Evolutionary conservation across 2,888 invertebrate species (phyloP).

Genomic region (Stenurella melanura): DNA sequence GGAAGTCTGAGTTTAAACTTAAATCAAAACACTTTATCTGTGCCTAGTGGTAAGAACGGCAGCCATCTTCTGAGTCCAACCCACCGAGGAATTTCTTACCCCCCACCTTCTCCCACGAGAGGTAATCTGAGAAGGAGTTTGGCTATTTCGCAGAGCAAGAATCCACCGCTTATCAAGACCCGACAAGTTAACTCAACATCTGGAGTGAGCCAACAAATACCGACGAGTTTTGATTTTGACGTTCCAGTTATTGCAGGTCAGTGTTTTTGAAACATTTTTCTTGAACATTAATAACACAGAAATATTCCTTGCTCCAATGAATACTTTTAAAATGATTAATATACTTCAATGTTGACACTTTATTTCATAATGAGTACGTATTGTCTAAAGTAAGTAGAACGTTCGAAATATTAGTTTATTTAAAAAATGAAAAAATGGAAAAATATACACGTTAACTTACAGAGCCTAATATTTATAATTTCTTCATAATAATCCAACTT

Average conservation of each 20-base stretch:
- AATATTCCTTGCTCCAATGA: slow-evolving; percentile 1
- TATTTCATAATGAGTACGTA: not conserved
- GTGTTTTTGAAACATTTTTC: slow-evolving; percentile 41
- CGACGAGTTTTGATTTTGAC: slow-evolving; percentile 73
- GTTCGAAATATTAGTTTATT: too few relatives aligned
- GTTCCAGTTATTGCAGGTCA: slow-evolving; percentile 74
- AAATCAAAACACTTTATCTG: slow-evolving; percentile 76
- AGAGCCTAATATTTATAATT: too few relatives aligned
- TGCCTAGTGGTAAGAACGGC: slow-evolving; percentile 74
- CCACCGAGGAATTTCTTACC: slow-evolving; percentile 86
- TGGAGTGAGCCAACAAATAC: slow-evolving; percentile 66
- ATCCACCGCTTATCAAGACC: slow-evolving; percentile 88
- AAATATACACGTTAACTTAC: too few relatives aligned
- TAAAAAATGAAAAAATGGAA: too few relatives aligned
- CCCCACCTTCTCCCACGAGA: slow-evolving; percentile 86
- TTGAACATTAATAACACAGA: not conserved
- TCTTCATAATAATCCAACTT: too few relatives aligned
- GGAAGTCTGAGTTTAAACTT: slow-evolving; percentile 68
- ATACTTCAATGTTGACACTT: not conserved
- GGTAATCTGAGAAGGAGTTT: slow-evolving; percentile 80
- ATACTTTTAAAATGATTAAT: not conserved
- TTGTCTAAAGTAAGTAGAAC: not conserved
- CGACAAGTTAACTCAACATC: slow-evolving; percentile 81
- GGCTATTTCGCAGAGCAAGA: slow-evolving; percentile 84
- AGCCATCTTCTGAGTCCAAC: slow-evolving; percentile 76